Conservation (phyloP, 2,797 vertebrate species). For the Danio albolineatus region DNA sequence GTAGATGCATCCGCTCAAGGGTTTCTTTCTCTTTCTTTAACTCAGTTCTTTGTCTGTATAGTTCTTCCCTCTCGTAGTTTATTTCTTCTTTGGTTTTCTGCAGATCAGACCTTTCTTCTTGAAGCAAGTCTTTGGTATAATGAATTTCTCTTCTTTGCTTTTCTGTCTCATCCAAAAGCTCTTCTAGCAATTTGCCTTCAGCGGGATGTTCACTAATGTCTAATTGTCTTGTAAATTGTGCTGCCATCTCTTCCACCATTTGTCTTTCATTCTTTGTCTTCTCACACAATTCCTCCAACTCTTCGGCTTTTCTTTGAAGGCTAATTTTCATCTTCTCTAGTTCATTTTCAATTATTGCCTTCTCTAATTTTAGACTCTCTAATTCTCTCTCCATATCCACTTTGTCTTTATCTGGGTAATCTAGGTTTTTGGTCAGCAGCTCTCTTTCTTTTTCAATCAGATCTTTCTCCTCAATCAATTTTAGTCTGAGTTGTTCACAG, state of each 20-base stretch:
- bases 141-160: neutral
- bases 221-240: neutral
- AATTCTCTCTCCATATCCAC: slow-evolving; percentile 10
- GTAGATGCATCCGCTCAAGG: slow-evolving; percentile 5
- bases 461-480: slow-evolving; percentile 24
- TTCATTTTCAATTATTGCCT: slow-evolving; percentile 23
- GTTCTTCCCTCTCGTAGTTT: neutral
- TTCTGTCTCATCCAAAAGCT: neutral
- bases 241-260: slow-evolving; percentile 16
- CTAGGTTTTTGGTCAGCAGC: slow-evolving; percentile 5
- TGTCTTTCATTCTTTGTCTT: neutral
- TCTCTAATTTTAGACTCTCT: slow-evolving; percentile 18
- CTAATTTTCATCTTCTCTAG: neutral
- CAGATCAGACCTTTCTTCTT: slow-evolving; percentile 9
- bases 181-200: neutral
- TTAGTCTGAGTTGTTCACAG: slow-evolving; percentile 10
- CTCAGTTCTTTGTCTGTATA: slow-evolving; percentile 5
- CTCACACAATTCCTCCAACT: neutral
- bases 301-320: slow-evolving; percentile 19
- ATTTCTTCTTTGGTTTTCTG: slow-evolving; percentile 13
- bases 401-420: slow-evolving; percentile 2
- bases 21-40: slow-evolving; percentile 12
- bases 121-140: slow-evolving; percentile 6
- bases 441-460: slow-evolving; percentile 28
- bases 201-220: neutral